Base-by-base conservation (phyloP, 2,797 vertebrate genomes). In the Lagocephalus sceleratus region DNA sequence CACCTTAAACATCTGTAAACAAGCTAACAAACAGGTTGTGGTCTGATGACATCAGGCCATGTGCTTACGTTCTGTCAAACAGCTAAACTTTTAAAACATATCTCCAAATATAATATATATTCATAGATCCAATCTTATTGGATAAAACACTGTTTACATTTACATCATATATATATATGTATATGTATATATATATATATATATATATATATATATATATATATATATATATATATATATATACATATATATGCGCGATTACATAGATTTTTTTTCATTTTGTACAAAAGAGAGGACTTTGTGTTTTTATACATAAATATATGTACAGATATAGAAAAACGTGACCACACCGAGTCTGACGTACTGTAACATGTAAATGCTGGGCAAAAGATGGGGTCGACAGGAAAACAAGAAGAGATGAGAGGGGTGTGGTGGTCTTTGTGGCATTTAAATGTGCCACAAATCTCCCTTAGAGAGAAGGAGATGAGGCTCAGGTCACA, bases 241-340 rank as follows among this genome's bases (percentile, higher is more conserved):
- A 20, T 43, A 43, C 2, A 8, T 43, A 19, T 17, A 43, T 43
- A 20, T 43, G 20, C 20, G 22, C 66, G 56, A 57, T 71, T 74
- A 65, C 63, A 26, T 14, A 71, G 57, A 70, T 54, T 66, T 57
- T 61, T 73, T 23, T 8, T 51, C 50, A 67, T 75, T 67, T 73
- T 74, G 79, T 85, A 79, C 86, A 85, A 69, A 79, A 83, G 84
- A 79, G 58, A 75, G 62, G 79, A 78, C 51, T 68, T 72, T 71
- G 68, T 72, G 47, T 64, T 67, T 85, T 77, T 84, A 75, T 83
- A 82, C 75, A 85, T 62, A 8, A 52, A 64, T 29, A 55, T 82
- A 85, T 85, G 48, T 84, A 87, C 82, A 84, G 74, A 45, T 73
- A 59, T 84, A 79, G 78, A 87, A 83, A 87, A 35, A 3, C 12